Evolutionary conservation across 2,888 invertebrate species (phyloP).

Genomic region (Drosophila formosana): DNA sequence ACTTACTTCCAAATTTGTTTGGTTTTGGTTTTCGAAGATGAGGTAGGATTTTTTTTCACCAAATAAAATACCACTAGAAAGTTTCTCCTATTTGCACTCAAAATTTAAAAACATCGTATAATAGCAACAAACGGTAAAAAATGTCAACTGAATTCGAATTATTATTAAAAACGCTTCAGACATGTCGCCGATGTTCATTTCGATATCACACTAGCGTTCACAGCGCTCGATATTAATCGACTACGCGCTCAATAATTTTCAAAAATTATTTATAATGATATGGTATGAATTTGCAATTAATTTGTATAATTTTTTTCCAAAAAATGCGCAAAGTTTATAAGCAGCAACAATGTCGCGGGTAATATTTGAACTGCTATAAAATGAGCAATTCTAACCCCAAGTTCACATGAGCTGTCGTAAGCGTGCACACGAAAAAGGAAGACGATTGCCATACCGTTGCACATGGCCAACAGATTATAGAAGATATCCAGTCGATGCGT

Average conservation of each 20-base stretch:
- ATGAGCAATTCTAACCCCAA: constrained; percentile 95
- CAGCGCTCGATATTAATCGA: background rate
- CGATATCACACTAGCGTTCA: background rate
- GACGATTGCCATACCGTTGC: constrained; percentile 93
- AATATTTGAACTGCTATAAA: constrained; percentile 93
- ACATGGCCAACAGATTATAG: constrained; percentile 90
- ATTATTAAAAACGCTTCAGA: background rate
- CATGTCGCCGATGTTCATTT: background rate
- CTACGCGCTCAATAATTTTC: background rate
- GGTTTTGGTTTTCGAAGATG: too few relatives aligned
- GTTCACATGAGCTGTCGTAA: constrained; percentile 97
- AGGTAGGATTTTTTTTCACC: too few relatives aligned
- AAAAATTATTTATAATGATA: background rate
- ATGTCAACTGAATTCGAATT: too few relatives aligned
- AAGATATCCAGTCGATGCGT: constrained; percentile 86
- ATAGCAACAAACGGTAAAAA: too few relatives aligned
- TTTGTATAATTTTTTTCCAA: constrained; percentile 81
- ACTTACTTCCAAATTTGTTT: background rate
- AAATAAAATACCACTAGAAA: too few relatives aligned
- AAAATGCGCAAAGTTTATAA: constrained; percentile 87
- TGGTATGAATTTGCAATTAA: constrained; percentile 9
- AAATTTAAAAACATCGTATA: too few relatives aligned
- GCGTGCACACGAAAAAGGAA: constrained; percentile 94
- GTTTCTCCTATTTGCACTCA: too few relatives aligned
- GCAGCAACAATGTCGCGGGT: constrained; percentile 88